Percentiles rank a stretch among this genome's conserved stretches.
These are phyloP conservation scores for Pristionchus fissidentatus DNA, from an alignment of 2,888 invertebrate species.

Conservation along the genomic window DNA sequence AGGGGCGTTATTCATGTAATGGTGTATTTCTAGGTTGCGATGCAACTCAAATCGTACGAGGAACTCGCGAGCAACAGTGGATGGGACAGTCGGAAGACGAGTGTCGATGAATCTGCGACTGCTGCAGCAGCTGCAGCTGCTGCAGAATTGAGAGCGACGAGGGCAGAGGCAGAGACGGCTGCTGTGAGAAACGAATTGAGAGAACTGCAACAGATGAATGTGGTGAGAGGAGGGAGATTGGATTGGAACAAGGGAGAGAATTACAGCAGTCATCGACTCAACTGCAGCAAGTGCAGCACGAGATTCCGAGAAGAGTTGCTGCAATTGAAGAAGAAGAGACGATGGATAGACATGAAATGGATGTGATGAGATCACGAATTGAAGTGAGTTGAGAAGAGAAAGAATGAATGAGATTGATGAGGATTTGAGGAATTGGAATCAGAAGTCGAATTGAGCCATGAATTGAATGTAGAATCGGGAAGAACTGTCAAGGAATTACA, in stretches of 20 bases:
- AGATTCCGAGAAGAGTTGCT: not conserved
- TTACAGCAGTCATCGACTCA: not conserved
- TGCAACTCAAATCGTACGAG: conserved; percentile 43
- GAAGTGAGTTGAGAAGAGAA: not conserved
- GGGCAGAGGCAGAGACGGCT: conserved; percentile 17
- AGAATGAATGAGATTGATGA: not conserved
- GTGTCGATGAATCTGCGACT: conserved; percentile 24
- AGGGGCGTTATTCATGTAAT: too few relatives aligned
- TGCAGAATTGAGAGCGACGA: not conserved
- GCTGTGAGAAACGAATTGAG: conserved; percentile 6
- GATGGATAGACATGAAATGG: conserved; percentile 33
- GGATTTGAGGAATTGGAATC: conserved; percentile 52
- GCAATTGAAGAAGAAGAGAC: conserved; percentile 19
- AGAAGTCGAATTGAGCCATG: conserved; percentile 57
- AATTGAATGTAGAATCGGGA: conserved; percentile 62
- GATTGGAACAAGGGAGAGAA: not conserved
- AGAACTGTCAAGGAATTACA: conserved; percentile 59
- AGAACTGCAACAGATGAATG: not conserved
- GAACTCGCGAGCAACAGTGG: conserved; percentile 1
- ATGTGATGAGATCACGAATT: not conserved
- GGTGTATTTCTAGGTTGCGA: conserved; percentile 32
- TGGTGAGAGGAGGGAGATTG: not conserved
- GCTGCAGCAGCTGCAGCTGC: not conserved
- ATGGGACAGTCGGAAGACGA: conserved; percentile 44
- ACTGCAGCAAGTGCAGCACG: not conserved